Conservation (phyloP, 2,797 vertebrate species). For the Tenualosa thibaudeaui region DNA sequence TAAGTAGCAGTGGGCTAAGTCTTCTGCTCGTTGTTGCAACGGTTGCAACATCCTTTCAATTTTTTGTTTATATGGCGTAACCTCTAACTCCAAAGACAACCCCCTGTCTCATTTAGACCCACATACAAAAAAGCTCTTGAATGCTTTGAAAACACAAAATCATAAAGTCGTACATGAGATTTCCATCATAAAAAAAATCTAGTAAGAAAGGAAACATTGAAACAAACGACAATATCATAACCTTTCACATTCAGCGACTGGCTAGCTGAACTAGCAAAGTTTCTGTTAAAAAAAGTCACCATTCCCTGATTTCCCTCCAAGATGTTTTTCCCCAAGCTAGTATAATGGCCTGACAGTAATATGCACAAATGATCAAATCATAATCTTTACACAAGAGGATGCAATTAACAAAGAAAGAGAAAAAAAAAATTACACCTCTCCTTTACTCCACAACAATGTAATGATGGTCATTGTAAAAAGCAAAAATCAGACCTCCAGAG, state of each 20-base stretch:
- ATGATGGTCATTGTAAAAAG: background rate
- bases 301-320: slow-evolving; percentile 75
- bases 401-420: slow-evolving; percentile 21
- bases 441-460: slow-evolving; percentile 28
- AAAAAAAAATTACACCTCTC: slow-evolving; percentile 32
- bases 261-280: slow-evolving; percentile 52
- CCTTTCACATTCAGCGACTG: slow-evolving; percentile 57
- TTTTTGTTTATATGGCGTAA: background rate
- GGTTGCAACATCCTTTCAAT: slow-evolving; percentile 25
- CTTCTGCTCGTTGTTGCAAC: background rate
- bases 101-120: slow-evolving; percentile 2
- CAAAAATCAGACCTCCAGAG: slow-evolving; percentile 33
- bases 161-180: slow-evolving; percentile 44
- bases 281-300: slow-evolving; percentile 57
- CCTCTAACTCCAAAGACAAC: background rate
- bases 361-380: slow-evolving; percentile 64
- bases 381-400: slow-evolving; percentile 41
- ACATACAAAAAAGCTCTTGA: slow-evolving; percentile 45
- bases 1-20: slow-evolving; percentile 43
- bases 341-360: slow-evolving; percentile 75
- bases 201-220: slow-evolving; percentile 36
- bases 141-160: slow-evolving; percentile 33
- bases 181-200: slow-evolving; percentile 35
- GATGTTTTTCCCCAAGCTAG: slow-evolving; percentile 61
- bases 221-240: slow-evolving; percentile 47